Evolutionary conservation across 2,113 vertebrate species (phyloP).

Genomic region (Excalfactoria chinensis): DNA sequence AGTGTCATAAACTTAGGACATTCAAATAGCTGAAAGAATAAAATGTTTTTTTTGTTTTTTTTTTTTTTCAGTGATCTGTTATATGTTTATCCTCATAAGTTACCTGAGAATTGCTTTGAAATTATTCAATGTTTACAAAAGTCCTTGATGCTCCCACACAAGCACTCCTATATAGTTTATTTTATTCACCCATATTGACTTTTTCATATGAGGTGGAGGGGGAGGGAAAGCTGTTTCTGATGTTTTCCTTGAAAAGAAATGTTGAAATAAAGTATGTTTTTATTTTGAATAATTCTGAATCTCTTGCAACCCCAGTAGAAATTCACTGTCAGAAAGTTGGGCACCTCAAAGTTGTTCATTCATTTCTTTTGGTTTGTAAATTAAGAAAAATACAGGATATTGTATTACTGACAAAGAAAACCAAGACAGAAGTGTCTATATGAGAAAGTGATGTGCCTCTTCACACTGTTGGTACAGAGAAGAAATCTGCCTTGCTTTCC

Average conservation of each 20-base stretch:
- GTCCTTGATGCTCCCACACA: background rate
- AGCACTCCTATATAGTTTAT: background rate
- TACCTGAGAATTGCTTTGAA: constrained; percentile 1
- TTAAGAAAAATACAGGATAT: background rate
- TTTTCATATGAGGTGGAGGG: background rate
- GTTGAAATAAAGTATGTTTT: background rate
- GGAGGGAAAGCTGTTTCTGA: background rate
- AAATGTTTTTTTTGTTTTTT: background rate
- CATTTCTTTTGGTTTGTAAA: background rate
- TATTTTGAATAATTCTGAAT: background rate
- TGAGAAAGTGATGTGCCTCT: background rate
- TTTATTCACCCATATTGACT: background rate
- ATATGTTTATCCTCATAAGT: background rate
- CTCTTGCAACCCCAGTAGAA: background rate
- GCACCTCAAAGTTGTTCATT: background rate
- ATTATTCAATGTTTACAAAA: background rate
- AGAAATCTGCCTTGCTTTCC: background rate
- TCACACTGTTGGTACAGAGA: background rate
- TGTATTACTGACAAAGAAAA: background rate
- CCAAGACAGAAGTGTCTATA: background rate
- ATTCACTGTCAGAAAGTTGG: background rate
- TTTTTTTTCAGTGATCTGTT: background rate
- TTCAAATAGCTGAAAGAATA: background rate
- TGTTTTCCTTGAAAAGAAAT: background rate
- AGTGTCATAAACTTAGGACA: background rate